Base-by-base conservation (phyloP, 1,140 invertebrate genomes). In the Hycleus cichorii region DNA sequence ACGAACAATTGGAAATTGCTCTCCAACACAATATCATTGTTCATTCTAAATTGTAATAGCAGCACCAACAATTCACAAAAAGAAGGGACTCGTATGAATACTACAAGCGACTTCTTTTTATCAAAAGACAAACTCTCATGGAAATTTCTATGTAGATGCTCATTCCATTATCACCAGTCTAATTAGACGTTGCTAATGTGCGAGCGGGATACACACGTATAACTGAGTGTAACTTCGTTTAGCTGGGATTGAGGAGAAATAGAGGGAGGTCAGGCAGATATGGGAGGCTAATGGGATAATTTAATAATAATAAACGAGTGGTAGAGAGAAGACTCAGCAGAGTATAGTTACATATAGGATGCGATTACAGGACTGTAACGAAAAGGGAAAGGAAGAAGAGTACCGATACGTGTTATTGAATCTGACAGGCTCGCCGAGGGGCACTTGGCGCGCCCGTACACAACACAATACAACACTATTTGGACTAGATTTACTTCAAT, bases 1-100 rank as follows among this genome's bases (percentile, higher is more conserved):
- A 53, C 51, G 51, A 53, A 53, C 51, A 53, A 53, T 53, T 53
- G 51, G 51, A 53, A 53, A 53, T 53, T 53, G 51, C 51, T 46
- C 51, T 53, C 39, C 42, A 53, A 53, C 51, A 53, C 51, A 53
- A 53, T 53, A 53, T 53, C 51, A 27, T 53, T 53, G 51, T 53
- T 53, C 42, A 53, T 26, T 53, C 46, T 53, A 53, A 53, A 53
- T 53, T 32, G 42, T 53, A 53, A 53, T 53, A 53, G 42, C 44
- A 44, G 48, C 48, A n/a, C 10, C 11, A 6, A 18, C 27, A 49
- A 49, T 11, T 49, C 4, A 24, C 18, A 47, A 32, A 49, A 32
- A 32, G 7, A 32, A 32, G 32, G 32, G 32, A 32, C 4, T 32
- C 7, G 32, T 32, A 32, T 32, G 32, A 32, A 32, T 32, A 32